Base-by-base conservation (phyloP, 2,797 vertebrate genomes). In the Iguana delicatissima region DNA sequence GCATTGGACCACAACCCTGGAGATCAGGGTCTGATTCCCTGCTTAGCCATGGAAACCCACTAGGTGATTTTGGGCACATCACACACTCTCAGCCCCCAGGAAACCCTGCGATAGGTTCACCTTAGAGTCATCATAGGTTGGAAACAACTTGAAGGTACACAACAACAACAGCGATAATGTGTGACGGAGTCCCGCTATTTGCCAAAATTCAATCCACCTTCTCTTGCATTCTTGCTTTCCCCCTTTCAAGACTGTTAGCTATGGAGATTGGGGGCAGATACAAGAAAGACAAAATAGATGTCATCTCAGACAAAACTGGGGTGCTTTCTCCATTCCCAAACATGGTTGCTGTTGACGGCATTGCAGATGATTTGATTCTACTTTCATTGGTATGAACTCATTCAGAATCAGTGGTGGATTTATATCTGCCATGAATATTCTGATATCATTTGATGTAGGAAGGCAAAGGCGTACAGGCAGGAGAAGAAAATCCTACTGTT, bases 401-500 rank as follows among this genome's bases (percentile, higher is more conserved):
- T 35, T 84, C 72, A 89, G 14, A 84, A 90, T 88, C 79, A 82
- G 46, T 5, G 13, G 0, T 32, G 26, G 32, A 69, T 90, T 89
- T 80, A 3, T 85, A 91, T 84, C 22, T 6, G 14, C 88, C 87
- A 84, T 89, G 88, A 50, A 80, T 90, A 52, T 26, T 92, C 89
- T 89, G 2, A 1, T 18, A 20, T 87, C 84, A 35, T 79, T 93
- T 91, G 72, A 4, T 74, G 82, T 29, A 92, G 82, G 1, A 88
- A 16, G 32, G 42, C 4, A 32, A 24, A 50, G 26, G 62, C 8
- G 16, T 2, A 89, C 22, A 46, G 77, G 89, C 20, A 20, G 3
- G 86, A 82, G 89, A 89, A 0, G 4, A 85, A 95, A 94, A 94
- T 79, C 62, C 80, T n/a, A n/a, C 86, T 42, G 59, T 57, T 90